Base-by-base conservation (phyloP, 2,797 vertebrate genomes). In the Trematomus bernacchii region DNA sequence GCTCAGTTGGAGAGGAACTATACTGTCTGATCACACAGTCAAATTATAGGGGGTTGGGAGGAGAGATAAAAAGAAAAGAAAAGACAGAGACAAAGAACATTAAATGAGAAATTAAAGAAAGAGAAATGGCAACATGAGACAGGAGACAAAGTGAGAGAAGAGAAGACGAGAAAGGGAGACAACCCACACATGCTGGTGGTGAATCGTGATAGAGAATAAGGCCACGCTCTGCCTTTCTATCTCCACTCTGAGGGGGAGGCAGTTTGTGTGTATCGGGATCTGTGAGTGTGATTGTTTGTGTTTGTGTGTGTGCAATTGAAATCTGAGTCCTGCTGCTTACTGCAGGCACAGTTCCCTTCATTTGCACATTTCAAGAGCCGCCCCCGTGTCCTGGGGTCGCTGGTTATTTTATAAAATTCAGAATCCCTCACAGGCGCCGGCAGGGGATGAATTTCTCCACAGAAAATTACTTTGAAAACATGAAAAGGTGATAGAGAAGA, bases 231-330 rank as follows among this genome's bases (percentile, higher is more conserved):
- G 71, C 64, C 55, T 80, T 54, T 88, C 75, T 71, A 23, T 82
- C 75, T 54, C 55, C 66, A 74, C 84, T 77, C 63, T 80, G 81
- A 87, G 84, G 80, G n/a, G 74, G 77, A 85, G 82, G 77, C 40
- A 62, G 66, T 46, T 27, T 76, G 67, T 75, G 57, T 59, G 43
- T n/a, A 19, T 73, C 27, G 54, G 37, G 68, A 0, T 75, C 9
- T 77, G 18, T 40, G 30, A 58, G 14, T 37, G 4, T 30, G 30
- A 3, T 30, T 30, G 33, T 37, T 1, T 8, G 33, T 9, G 33
- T 37, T 6, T 37, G 30, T 44, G 21, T 0, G 13, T 47, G n/a
- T 3, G 2, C 33, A 67, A 66, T 21, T 73, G 43, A 82, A 67
- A 85, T 50, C 10, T 48, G 52, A 80, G 74, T 77, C 73, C 57